Percentiles rank a stretch among this genome's conserved stretches.
These are phyloP conservation scores for Brotula barbata DNA, from an alignment of 2,797 vertebrate genomes.

Conservation along the genomic window DNA sequence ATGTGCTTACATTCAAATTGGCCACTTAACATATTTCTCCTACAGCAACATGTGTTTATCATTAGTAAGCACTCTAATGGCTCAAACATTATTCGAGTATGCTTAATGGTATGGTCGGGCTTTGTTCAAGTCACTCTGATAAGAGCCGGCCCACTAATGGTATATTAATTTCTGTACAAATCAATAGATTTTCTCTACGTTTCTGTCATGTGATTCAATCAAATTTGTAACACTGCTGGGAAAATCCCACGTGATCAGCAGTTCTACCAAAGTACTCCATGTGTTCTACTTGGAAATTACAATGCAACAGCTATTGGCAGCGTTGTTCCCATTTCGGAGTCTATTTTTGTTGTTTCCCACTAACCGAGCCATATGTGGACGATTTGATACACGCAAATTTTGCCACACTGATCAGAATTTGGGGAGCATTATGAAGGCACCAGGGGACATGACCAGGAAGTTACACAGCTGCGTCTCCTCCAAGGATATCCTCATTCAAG, in stretches of 20 bases:
- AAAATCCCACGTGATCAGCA: slow-evolving; percentile 27
- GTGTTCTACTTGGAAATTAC: slow-evolving; percentile 20
- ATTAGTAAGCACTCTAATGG: slow-evolving; percentile 80
- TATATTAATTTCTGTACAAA: slow-evolving; percentile 71
- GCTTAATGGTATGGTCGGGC: slow-evolving; percentile 75
- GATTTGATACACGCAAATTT: too few relatives aligned
- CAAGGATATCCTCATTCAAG: too few relatives aligned
- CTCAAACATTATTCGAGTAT: slow-evolving; percentile 80
- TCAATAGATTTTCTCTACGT: slow-evolving; percentile 32
- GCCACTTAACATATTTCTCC: slow-evolving; percentile 81
- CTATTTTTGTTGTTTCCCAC: neutral
- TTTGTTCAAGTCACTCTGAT: slow-evolving; percentile 74
- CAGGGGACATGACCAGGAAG: too few relatives aligned
- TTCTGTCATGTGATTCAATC: slow-evolving; percentile 42
- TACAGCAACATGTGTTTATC: slow-evolving; percentile 82
- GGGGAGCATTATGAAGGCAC: too few relatives aligned
- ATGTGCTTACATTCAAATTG: slow-evolving; percentile 81
- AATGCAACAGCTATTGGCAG: slow-evolving; percentile 4
- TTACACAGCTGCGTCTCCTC: too few relatives aligned
- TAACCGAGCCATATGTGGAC: neutral
- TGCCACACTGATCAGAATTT: too few relatives aligned
- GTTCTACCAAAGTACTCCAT: neutral
- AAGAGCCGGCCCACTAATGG: slow-evolving; percentile 75
- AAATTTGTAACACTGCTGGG: neutral
- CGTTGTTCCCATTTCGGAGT: neutral